Evolutionary conservation across 2,888 invertebrate species (phyloP).

Genomic region (Agrotis clavis): DNA sequence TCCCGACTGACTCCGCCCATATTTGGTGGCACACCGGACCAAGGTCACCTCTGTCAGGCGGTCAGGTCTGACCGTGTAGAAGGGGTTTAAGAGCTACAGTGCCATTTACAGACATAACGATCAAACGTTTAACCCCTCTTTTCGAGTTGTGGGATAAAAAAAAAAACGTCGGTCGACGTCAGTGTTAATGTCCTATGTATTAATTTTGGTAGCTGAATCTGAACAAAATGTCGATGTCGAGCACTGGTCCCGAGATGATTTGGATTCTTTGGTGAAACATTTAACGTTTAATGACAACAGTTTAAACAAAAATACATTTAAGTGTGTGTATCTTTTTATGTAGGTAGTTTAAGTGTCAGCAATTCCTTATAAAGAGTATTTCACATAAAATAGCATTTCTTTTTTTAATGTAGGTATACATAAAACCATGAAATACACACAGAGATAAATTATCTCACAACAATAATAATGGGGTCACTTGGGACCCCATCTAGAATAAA

Average conservation of each 20-base stretch:
- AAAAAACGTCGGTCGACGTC: not conserved
- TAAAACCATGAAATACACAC: slow-evolving; percentile 5
- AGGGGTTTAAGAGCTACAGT: too few relatives aligned
- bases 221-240: not conserved
- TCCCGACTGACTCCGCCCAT: too few relatives aligned
- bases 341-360: not conserved
- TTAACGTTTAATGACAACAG: slow-evolving; percentile 7
- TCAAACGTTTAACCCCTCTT: too few relatives aligned
- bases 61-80: too few relatives aligned
- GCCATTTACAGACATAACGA: too few relatives aligned
- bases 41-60: too few relatives aligned
- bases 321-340: not conserved
- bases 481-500: not conserved
- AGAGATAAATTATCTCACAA: slow-evolving; percentile 6
- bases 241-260: not conserved
- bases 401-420: slow-evolving; percentile 2
- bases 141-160: not conserved
- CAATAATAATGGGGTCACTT: not conserved
- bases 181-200: not conserved
- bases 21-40: too few relatives aligned
- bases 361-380: not conserved
- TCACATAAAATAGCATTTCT: not conserved
- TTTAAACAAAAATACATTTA: not conserved
- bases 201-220: not conserved
- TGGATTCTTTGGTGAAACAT: slow-evolving; percentile 32